These are phyloP conservation scores for Noctua pronuba DNA, from an alignment of 2,888 invertebrate genomes.

Conservation along the genomic window DNA sequence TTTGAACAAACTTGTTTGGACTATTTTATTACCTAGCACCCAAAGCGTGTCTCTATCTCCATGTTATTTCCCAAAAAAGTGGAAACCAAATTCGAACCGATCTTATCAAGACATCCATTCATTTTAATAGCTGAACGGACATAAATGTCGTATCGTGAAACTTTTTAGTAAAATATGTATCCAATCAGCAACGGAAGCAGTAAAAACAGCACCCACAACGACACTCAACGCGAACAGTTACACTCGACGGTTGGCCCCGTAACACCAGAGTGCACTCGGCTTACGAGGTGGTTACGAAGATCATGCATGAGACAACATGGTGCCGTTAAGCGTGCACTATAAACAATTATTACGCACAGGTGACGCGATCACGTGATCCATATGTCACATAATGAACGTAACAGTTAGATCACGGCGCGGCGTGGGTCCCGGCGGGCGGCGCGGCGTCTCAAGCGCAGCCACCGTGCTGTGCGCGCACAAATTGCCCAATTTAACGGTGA, in stretches of 20 bases:
- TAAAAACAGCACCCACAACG: conserved; percentile 38
- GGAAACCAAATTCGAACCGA: conserved; percentile 3
- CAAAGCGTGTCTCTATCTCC: background rate
- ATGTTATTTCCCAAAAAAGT: conserved; percentile 3
- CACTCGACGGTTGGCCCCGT: conserved; percentile 49
- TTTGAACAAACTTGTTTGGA: conserved; percentile 17
- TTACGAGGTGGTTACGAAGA: conserved; percentile 50
- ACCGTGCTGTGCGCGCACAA: conserved; percentile 83
- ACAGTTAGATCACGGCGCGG: conserved; percentile 83
- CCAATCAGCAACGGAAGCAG: conserved; percentile 33
- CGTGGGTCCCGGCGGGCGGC: conserved; percentile 70
- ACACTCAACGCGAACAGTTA: conserved; percentile 49
- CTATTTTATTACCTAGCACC: conserved; percentile 29
- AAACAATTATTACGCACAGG: conserved; percentile 75
- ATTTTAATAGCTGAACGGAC: conserved; percentile 18
- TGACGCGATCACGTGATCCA: conserved; percentile 79
- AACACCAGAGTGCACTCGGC: conserved; percentile 51
- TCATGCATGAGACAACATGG: conserved; percentile 65
- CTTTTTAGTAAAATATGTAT: background rate
- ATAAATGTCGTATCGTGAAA: conserved; percentile 15
- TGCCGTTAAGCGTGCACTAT: conserved; percentile 63
- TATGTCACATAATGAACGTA: conserved; percentile 85
- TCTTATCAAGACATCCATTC: conserved; percentile 13
- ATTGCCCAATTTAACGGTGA: conserved; percentile 89
- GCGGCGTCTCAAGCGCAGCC: conserved; percentile 74